These are phyloP conservation scores for Euura saliciscinereae DNA, from an alignment of 1,140 invertebrate genomes.

Conservation along the genomic window DNA sequence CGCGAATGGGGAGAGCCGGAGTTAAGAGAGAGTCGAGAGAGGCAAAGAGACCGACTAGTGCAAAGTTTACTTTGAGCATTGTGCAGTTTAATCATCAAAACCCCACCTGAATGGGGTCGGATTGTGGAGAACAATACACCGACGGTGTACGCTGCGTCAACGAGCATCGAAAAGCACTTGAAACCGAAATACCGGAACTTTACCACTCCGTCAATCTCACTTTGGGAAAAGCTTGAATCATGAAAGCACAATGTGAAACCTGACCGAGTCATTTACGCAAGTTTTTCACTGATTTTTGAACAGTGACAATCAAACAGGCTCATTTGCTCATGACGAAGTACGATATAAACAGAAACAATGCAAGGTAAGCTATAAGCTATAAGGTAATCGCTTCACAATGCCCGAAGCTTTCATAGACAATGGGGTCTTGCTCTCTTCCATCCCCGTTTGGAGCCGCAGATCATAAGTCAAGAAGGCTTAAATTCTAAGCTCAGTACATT, in stretches of 20 bases:
- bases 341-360: constrained; percentile 45
- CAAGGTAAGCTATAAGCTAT: not conserved
- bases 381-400: constrained; percentile 2
- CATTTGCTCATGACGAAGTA: constrained; percentile 37
- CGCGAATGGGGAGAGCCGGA: constrained; percentile 11
- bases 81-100: constrained; percentile 24
- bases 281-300: constrained; percentile 13
- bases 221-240: no score
- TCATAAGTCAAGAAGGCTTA: constrained; percentile 36
- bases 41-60: constrained; percentile 35
- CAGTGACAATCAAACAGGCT: constrained; percentile 41
- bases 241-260: no score
- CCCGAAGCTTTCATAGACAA: constrained; percentile 34
- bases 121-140: not conserved
- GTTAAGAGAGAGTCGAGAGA: not conserved
- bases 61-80: constrained; percentile 47
- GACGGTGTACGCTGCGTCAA: not conserved
- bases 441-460: constrained; percentile 12
- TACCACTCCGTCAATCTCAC: no score
- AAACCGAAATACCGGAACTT: not conserved
- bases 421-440: constrained; percentile 29
- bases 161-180: not conserved
- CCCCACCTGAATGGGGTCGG: not conserved
- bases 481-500: not conserved
- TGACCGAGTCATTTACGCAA: no score